Conservation (phyloP, 1,140 invertebrate genomes). For the Ephestia elutella region DNA sequence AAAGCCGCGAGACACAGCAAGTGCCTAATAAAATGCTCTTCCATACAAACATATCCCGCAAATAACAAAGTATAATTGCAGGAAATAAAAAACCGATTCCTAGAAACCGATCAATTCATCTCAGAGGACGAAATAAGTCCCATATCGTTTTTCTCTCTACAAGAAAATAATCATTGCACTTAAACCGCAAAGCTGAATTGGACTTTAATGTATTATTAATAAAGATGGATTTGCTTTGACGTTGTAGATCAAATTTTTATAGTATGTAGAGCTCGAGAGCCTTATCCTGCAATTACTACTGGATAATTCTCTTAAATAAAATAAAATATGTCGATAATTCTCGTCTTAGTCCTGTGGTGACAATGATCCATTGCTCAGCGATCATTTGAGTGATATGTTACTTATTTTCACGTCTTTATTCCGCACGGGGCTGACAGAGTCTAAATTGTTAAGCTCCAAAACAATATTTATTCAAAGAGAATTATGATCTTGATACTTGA, state of each 20-base stretch:
- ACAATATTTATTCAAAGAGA: no score
- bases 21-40: background rate
- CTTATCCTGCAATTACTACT: constrained; percentile 42
- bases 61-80: constrained; percentile 43
- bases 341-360: constrained; percentile 20
- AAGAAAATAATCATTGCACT: constrained; percentile 23
- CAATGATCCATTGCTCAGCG: no score
- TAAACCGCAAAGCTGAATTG: background rate
- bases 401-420: no score
- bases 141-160: constrained; percentile 42
- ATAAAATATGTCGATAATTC: constrained; percentile 39
- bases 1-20: no score
- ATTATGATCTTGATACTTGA: no score
- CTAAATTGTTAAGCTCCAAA: no score
- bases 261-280: constrained; percentile 25
- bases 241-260: constrained; percentile 13
- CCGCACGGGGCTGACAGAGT: no score
- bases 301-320: constrained; percentile 37
- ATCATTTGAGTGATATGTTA: background rate
- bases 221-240: background rate
- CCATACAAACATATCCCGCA: constrained; percentile 7
- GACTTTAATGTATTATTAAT: background rate
- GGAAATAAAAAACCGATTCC: constrained; percentile 36
- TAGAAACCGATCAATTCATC: constrained; percentile 47
- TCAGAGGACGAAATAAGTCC: constrained; percentile 34